phyloP scores from a whole-genome alignment of 2,797 vertebrate species.

The Pipistrellus pygmaeus region DNA sequence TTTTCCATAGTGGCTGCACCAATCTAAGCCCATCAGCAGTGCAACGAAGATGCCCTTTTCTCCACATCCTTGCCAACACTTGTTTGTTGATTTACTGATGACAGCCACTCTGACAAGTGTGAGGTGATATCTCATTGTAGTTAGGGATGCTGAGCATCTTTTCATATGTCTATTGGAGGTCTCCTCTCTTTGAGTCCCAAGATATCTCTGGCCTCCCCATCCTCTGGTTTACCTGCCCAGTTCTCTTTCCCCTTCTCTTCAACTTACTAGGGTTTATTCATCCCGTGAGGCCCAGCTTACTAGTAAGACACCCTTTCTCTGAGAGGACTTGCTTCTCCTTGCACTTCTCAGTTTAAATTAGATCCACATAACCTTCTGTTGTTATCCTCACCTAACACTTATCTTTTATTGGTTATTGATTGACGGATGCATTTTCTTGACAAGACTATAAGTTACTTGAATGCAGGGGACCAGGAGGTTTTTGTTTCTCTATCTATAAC shows the following conservation, averaged over 20 bases:
- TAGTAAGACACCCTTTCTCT: background rate
- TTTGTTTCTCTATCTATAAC: background rate
- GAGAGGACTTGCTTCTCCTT: background rate
- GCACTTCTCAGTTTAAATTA: background rate
- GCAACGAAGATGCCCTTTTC: background rate
- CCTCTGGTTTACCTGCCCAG: background rate
- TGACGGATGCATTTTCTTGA: background rate
- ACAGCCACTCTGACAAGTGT: background rate
- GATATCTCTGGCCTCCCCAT: background rate
- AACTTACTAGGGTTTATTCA: background rate
- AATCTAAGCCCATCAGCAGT: background rate
- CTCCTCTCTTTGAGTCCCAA: background rate
- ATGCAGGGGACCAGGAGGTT: background rate
- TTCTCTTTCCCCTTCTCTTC: background rate
- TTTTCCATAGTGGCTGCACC: background rate
- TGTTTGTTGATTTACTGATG: background rate
- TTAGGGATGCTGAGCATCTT: background rate
- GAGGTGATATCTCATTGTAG: background rate
- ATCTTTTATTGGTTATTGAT: background rate
- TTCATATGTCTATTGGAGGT: background rate
- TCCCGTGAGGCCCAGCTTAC: background rate
- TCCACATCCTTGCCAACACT: background rate
- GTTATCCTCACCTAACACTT: rapidly evolving
- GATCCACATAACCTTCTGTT: background rate
- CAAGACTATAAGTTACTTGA: background rate